Percentiles rank a stretch among this genome's conserved stretches.
These are phyloP conservation scores for Sebastiscus albofasciatus DNA, from an alignment of 2,797 vertebrate genomes.

Conservation along the genomic window DNA sequence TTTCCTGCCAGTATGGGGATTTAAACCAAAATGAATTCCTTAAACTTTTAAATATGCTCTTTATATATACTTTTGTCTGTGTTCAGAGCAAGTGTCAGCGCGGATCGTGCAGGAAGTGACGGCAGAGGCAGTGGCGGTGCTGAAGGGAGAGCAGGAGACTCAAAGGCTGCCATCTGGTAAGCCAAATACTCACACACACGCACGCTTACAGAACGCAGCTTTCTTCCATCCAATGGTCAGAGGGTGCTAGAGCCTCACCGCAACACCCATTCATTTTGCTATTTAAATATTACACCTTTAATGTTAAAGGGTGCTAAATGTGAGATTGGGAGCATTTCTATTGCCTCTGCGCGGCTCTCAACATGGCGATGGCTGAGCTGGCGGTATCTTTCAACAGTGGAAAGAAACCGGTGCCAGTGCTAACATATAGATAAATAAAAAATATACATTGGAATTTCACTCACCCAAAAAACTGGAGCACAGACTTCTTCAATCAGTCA, in stretches of 20 bases:
- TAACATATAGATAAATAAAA: too few relatives aligned
- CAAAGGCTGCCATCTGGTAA: conserved; percentile 86
- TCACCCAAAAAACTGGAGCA: too few relatives aligned
- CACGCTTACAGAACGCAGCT: not conserved
- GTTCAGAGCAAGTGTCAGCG: conserved; percentile 95
- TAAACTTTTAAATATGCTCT: not conserved
- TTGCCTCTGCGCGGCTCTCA: too few relatives aligned
- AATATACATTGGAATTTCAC: too few relatives aligned
- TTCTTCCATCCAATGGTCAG: not conserved
- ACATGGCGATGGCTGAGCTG: too few relatives aligned
- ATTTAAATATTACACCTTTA: not conserved
- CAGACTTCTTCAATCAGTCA: too few relatives aligned
- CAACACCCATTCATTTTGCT: not conserved
- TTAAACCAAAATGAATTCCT: not conserved
- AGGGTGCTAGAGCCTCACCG: not conserved
- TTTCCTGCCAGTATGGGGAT: not conserved
- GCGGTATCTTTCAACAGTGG: too few relatives aligned
- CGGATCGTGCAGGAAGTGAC: conserved; percentile 99
- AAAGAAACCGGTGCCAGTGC: too few relatives aligned
- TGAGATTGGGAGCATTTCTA: too few relatives aligned
- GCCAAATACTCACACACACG: not conserved
- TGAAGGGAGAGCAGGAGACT: conserved; percentile 95
- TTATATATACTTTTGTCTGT: not conserved
- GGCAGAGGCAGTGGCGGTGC: conserved; percentile 96
- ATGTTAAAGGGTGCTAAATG: not conserved